Percentiles rank a stretch among this genome's conserved stretches.
Conservation (phyloP, 2,113 vertebrate species). For the Piprites chloris region DNA sequence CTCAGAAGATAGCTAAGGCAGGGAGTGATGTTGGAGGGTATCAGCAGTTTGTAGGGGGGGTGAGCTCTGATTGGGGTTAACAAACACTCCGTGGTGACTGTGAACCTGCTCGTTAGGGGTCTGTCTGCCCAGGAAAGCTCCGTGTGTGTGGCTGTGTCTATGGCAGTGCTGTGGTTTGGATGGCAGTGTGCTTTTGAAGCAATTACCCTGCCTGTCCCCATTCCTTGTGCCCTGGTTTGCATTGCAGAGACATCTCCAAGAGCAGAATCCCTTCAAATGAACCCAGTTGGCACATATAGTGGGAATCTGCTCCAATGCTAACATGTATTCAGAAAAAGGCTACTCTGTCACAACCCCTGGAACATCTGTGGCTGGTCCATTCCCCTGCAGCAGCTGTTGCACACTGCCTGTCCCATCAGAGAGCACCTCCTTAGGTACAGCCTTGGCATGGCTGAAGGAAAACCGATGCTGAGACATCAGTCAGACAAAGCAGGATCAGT, state of each 20-base stretch:
- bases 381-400: not conserved
- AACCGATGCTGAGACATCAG: not conserved
- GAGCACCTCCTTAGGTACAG: fast-evolving
- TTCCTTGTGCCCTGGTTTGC: not conserved
- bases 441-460: not conserved
- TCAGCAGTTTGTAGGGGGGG: not conserved
- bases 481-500: not conserved
- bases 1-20: not conserved
- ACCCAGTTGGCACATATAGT: fast-evolving
- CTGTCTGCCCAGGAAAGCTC: not conserved
- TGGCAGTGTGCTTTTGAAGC: fast-evolving
- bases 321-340: fast-evolving
- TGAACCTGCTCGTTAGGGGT: fast-evolving
- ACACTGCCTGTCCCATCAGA: fast-evolving
- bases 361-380: no score
- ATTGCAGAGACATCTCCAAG: not conserved
- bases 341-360: not conserved
- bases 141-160: not conserved
- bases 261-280: not conserved
- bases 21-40: not conserved
- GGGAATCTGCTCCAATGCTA: not conserved
- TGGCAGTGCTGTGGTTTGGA: not conserved
- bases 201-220: fast-evolving
- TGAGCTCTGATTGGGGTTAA: not conserved
- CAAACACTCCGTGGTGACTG: no score